These are phyloP conservation scores for Arrhopalites spinosus DNA, from an alignment of 2,888 invertebrate species.

Conservation along the genomic window DNA sequence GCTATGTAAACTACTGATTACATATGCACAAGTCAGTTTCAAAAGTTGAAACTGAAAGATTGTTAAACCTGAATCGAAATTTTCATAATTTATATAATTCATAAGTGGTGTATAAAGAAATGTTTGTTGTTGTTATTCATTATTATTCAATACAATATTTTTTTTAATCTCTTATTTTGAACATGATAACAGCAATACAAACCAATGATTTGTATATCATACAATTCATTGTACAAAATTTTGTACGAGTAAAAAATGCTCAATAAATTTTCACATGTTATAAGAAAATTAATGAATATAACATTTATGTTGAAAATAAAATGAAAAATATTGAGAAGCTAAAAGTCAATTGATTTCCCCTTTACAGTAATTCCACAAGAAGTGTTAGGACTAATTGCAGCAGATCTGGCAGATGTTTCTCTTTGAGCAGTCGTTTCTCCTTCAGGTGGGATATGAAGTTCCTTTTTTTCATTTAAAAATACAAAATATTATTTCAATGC, in stretches of 20 bases:
- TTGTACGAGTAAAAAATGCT: neutral
- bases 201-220: too few species aligned
- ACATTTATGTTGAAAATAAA: neutral
- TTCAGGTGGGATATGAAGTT: slow-evolving; percentile 51
- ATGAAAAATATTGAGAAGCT: neutral
- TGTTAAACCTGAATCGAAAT: too few species aligned
- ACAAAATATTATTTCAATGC: neutral
- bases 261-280: neutral
- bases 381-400: neutral
- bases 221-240: too few species aligned
- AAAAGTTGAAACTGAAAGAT: too few species aligned
- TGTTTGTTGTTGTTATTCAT: too few species aligned
- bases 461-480: slow-evolving; percentile 37
- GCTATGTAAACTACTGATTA: too few species aligned
- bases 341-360: slow-evolving; percentile 53
- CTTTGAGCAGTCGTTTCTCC: slow-evolving; percentile 50
- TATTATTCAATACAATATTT: too few species aligned
- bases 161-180: too few species aligned
- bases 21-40: too few species aligned
- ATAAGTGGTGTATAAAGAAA: too few species aligned
- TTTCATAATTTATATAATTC: too few species aligned
- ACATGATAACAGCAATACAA: too few species aligned
- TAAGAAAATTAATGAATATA: neutral
- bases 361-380: slow-evolving; percentile 45
- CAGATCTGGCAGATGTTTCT: slow-evolving; percentile 38